phyloP scores from a whole-genome alignment of 1,140 invertebrate genomes.

The Bursaphelenchus mucronatus region DNA sequence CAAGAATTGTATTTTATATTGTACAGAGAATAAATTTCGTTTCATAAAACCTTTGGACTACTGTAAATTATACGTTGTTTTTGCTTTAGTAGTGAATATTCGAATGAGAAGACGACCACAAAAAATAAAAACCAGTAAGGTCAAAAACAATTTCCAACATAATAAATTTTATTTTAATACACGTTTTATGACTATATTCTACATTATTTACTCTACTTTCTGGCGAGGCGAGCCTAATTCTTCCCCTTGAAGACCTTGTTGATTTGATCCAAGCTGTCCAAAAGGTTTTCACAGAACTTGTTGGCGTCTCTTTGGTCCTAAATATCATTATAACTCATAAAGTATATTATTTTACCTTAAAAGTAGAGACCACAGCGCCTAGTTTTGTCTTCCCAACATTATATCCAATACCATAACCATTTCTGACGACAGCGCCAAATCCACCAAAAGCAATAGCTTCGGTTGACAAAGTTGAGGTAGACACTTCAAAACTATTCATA shows the following conservation, averaged over 20 bases:
- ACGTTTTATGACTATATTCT: background rate
- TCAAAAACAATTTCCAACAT: too few relatives aligned
- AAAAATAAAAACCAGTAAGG: too few relatives aligned
- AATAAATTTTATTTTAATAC: too few relatives aligned
- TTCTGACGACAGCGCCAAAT: conserved; percentile 82
- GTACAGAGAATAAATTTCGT: too few relatives aligned
- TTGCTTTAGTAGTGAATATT: too few relatives aligned
- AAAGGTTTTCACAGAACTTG: conserved; percentile 26
- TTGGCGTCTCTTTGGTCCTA: conserved; percentile 25
- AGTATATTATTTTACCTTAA: conserved; percentile 35
- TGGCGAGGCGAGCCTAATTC: background rate
- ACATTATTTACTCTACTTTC: background rate
- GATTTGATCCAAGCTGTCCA: conserved; percentile 21
- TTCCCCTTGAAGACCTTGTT: conserved; percentile 7
- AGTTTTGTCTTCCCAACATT: conserved; percentile 53
- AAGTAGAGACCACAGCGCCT: conserved; percentile 58
- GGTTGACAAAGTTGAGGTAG: conserved; percentile 85
- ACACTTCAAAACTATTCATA: conserved; percentile 86
- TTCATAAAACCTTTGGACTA: too few relatives aligned
- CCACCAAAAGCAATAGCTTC: conserved; percentile 81
- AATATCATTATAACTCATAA: conserved; percentile 8
- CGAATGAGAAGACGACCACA: too few relatives aligned
- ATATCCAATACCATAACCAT: conserved; percentile 78
- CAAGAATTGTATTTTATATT: too few relatives aligned
- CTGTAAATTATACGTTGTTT: too few relatives aligned